Percentiles rank a stretch among this genome's conserved stretches.
Conservation (phyloP, 2,113 vertebrate species). For the Charadrius vociferus region DNA sequence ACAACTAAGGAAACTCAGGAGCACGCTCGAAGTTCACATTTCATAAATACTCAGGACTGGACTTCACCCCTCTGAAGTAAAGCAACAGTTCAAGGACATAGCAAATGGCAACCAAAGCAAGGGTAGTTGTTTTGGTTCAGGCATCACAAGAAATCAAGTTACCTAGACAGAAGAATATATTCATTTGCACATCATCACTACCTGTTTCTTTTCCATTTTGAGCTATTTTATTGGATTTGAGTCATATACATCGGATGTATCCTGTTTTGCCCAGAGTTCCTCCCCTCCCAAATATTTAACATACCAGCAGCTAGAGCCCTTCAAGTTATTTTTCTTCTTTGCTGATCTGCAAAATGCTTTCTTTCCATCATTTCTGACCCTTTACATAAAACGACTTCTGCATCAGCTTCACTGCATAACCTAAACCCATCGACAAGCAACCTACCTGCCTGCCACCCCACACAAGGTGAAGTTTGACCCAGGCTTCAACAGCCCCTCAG, state of each 20-base stretch:
- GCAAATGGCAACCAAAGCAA: neutral
- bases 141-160: neutral
- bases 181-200: neutral
- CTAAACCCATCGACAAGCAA: neutral
- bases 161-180: neutral
- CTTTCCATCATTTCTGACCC: neutral
- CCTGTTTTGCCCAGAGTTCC: neutral
- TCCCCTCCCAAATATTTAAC: neutral
- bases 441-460: neutral
- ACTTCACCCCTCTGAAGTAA: neutral
- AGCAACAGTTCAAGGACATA: neutral
- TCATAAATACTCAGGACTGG: neutral
- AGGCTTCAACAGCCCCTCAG: neutral
- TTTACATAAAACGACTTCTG: neutral
- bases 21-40: neutral
- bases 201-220: neutral
- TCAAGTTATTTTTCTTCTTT: neutral
- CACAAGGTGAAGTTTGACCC: neutral
- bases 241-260: rapidly evolving
- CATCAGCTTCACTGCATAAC: neutral
- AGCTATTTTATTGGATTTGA: neutral
- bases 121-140: neutral
- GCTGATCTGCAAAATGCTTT: neutral
- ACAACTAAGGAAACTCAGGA: neutral
- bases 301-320: neutral